Percentiles rank a stretch among this genome's conserved stretches.
These are phyloP conservation scores for Nesogale talazaci DNA, from an alignment of 2,113 vertebrate species.

Conservation along the genomic window DNA sequence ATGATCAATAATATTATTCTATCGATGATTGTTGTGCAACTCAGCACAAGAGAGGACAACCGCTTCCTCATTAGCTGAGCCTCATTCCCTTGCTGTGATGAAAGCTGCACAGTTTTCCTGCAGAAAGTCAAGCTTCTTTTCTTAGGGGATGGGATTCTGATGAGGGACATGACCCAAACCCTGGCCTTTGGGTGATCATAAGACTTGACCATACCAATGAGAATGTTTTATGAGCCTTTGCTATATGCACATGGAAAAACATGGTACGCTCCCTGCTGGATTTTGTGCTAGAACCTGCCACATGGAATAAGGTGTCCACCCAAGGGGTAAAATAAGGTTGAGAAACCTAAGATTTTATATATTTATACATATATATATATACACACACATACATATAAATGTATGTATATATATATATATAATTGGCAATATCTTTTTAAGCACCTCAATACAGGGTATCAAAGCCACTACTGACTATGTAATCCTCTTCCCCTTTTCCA, in stretches of 20 bases:
- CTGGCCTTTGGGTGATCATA: background rate
- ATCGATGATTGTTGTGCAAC: background rate
- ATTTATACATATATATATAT: too few relatives aligned
- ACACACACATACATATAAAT: too few relatives aligned
- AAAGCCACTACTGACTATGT: background rate
- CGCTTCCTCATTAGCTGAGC: background rate
- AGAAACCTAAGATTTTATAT: background rate
- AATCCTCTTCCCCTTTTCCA: background rate
- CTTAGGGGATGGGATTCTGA: background rate
- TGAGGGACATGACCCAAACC: background rate
- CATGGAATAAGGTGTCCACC: background rate
- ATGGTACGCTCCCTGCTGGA: background rate
- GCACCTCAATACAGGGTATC: background rate
- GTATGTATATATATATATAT: too few relatives aligned
- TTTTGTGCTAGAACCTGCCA: background rate
- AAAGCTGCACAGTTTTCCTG: background rate
- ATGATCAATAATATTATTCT: background rate
- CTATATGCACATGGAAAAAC: background rate
- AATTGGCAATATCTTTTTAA: background rate
- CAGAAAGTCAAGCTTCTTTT: too few relatives aligned
- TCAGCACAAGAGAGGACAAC: background rate
- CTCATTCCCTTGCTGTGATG: background rate
- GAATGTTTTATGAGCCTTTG: background rate
- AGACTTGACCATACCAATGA: background rate
- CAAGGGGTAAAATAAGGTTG: background rate